Conservation (phyloP, 1,140 invertebrate genomes). For the Leptestheria dahalacensis region DNA sequence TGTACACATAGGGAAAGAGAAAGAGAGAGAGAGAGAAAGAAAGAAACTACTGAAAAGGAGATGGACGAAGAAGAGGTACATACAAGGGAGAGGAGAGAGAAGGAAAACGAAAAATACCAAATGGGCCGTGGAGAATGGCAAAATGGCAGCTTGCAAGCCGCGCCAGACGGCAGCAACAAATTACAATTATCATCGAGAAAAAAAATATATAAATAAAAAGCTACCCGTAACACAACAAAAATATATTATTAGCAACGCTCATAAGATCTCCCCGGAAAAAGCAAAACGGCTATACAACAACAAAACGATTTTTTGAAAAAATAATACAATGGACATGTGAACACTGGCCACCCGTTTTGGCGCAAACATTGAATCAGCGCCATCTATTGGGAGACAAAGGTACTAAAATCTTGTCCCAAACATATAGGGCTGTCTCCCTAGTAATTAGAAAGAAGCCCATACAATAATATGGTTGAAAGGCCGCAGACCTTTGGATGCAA, state of each 20-base stretch:
- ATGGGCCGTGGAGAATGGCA: constrained; percentile 13
- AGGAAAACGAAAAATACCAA: not conserved
- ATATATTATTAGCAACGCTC: not conserved
- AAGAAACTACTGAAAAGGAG: too few species aligned
- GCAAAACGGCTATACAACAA: constrained; percentile 2
- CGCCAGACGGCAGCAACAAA: constrained; percentile 12
- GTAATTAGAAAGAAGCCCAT: too few species aligned
- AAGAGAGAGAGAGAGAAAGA: not conserved
- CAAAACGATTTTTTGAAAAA: not conserved
- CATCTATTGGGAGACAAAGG: too few species aligned
- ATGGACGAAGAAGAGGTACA: not conserved
- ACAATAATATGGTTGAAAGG: too few species aligned
- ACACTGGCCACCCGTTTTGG: too few species aligned
- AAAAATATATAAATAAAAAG: not conserved
- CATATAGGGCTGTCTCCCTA: too few species aligned
- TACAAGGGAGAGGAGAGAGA: not conserved
- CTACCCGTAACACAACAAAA: constrained; percentile 1
- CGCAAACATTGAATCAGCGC: too few species aligned
- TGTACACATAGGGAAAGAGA: not conserved
- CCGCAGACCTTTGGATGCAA: too few species aligned
- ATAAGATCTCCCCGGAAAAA: not conserved
- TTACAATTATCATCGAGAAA: constrained; percentile 8
- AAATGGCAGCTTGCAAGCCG: constrained; percentile 12
- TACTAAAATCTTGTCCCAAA: too few species aligned
- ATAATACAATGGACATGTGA: not conserved